These are phyloP conservation scores for Melanotus villosus DNA, from an alignment of 2,888 invertebrate genomes.

Conservation along the genomic window DNA sequence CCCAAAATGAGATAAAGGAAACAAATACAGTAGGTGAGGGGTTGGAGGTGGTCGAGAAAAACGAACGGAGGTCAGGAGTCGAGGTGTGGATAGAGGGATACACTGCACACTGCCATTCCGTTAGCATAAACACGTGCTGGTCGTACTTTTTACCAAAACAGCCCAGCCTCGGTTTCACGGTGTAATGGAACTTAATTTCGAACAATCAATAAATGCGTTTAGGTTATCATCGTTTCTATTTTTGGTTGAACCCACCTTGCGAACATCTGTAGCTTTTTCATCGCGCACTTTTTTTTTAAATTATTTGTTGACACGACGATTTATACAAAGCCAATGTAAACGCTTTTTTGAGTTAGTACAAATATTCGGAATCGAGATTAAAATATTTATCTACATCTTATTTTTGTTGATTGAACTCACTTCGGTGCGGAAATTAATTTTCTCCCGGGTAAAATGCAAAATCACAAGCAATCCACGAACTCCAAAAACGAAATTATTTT, in stretches of 20 bases:
- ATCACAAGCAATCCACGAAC: constrained; percentile 63
- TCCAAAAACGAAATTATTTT: constrained; percentile 66
- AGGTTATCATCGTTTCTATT: constrained; percentile 18
- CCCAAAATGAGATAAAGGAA: constrained; percentile 67
- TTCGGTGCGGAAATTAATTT: constrained; percentile 67
- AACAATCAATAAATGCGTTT: constrained; percentile 6
- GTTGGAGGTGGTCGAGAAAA: constrained; percentile 47
- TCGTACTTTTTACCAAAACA: background rate
- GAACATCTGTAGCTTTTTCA: constrained; percentile 20
- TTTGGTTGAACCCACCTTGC: constrained; percentile 17
- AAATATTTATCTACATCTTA: constrained; percentile 61
- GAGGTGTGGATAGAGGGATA: constrained; percentile 39
- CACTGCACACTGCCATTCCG: constrained; percentile 12
- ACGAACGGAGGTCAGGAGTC: constrained; percentile 44
- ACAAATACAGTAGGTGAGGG: constrained; percentile 63
- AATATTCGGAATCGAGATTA: constrained; percentile 36
- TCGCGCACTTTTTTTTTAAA: constrained; percentile 21
- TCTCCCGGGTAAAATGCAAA: constrained; percentile 64
- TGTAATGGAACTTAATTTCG: constrained; percentile 5
- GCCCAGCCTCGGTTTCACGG: too few species aligned
- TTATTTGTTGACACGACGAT: constrained; percentile 20
- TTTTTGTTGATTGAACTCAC: constrained; percentile 65
- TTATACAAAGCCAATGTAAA: constrained; percentile 18
- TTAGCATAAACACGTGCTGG: constrained; percentile 20
- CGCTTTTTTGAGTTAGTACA: constrained; percentile 29